Base-by-base conservation (phyloP, 64 coral and sea anemone genomes). In the Orbicella faveolata region DNA sequence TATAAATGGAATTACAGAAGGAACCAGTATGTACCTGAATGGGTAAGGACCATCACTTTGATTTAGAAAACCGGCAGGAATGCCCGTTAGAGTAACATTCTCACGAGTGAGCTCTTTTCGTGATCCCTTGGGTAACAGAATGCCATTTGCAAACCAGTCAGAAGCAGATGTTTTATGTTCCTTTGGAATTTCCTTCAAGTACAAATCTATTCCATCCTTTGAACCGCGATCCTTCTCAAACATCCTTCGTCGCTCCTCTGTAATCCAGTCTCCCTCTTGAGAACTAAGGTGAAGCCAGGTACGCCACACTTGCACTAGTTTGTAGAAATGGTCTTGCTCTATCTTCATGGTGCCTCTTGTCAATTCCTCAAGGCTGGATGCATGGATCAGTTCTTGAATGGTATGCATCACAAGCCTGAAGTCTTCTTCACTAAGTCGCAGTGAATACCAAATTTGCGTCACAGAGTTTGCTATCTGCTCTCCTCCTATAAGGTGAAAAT, bases 361-460 rank as follows among this genome's bases (percentile, higher is more conserved):
- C 23, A 92, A 16, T 19, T 63, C 75, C 0, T 87, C 73, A 0
- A 92, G 83, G 21, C 61, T 70, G 12, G 90, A 54, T 20, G 65
- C 61, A 18, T 87, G 17, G 57, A 61, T 70, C n/a, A 92, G 30
- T 52, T 92, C 90, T 41, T 76, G 82, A 9, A 92, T 26, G 6
- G 21, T 20, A 4, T 11, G 41, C 4, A 92, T 30, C 15, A 87
- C 39, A 12, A 87, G 48, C 55, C 35, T 37, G 6, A 59, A 84
- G 36, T 87, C 74, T 4, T 79, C 4, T 52, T 85, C 57, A 13
- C 74, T 87, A 23, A 92, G 73, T 9, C 79, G 66, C 63, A 92
- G 52, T 3, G 90, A 92, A 79, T 92, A 92, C 90, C 90, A 92
- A 74, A 92, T 87, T 37, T 92, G 90, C 2, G 75, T 87, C 37